Evolutionary conservation across 2,888 invertebrate species (phyloP), one percentile per base, ranked within the genome.

Genomic region (Drosophila fungiperda): DNA sequence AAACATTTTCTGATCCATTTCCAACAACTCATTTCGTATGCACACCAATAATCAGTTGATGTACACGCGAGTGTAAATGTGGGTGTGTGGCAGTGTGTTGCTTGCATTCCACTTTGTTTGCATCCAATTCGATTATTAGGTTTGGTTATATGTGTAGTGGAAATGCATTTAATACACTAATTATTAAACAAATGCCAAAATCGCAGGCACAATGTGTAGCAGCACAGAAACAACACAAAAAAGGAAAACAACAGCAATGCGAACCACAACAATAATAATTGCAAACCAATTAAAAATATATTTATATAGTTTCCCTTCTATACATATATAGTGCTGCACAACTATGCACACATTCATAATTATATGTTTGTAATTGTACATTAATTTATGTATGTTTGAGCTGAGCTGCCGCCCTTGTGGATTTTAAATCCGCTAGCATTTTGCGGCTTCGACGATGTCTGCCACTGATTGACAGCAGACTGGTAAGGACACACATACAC

Each of bases 201-300:
- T 52, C 55, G 32, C 60, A 35, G 48, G 68, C 50, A 48, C 40
- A 32, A 66, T 49, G 32, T 29, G 29, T n/a, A 62, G 8, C 45
- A 49, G 40, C 17, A 42, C 23, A 54, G 35, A 12, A 58, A n/a
- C 36, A 50, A 53, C 36, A 61, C 17, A 62, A 35, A 63, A 68
- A 17, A 23, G 33, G 15, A 35, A 4, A 49, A 49, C 49, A 57
- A 59, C 48, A 66, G 61, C 65, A 63, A 63, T 8, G 32, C 32
- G 12, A 62, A 77, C 86, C 86, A 57, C 87, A 84, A 82, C 80
- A 76, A 84, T 87, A 82, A 84, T 82, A 87, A 87, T 87, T 84
- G 70, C 79, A 87, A 83, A 79, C 69, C 87, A 87, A 87, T 84
- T 84, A 87, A 85, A 80, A 76, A 76, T 73, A 75, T 85, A 85